Evolutionary conservation across 2,888 invertebrate species (phyloP).

Genomic region (Volucella inanis): DNA sequence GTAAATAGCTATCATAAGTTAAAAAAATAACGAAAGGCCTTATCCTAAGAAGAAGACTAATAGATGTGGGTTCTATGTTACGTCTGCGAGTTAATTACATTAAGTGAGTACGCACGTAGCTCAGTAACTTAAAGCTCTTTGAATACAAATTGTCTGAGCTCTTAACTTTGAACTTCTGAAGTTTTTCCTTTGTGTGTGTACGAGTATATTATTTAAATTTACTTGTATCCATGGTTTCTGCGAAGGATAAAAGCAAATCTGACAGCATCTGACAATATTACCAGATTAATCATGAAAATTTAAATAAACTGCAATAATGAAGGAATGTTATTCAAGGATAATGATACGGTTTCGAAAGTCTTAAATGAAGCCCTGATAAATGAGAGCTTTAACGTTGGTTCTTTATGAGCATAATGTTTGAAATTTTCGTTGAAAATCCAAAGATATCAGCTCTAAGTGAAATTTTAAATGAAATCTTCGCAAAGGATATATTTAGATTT

Average conservation of each 20-base stretch:
- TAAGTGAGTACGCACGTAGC: conserved; percentile 38
- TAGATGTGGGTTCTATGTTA: conserved; percentile 33
- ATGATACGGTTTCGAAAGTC: no score
- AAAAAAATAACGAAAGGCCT: conserved; percentile 24
- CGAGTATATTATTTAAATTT: conserved; percentile 5
- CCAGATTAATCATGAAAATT: no score
- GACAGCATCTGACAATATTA: no score
- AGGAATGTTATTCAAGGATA: no score
- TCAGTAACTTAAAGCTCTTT: not conserved
- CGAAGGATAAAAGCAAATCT: not conserved
- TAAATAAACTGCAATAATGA: no score
- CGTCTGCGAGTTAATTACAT: conserved; percentile 49
- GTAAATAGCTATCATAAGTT: not conserved
- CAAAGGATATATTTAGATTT: no score
- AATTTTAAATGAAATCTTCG: no score
- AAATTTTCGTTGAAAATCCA: no score
- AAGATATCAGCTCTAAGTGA: no score
- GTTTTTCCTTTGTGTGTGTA: conserved; percentile 10
- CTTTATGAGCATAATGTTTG: no score
- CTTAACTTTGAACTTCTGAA: conserved; percentile 7
- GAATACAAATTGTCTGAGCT: conserved; percentile 27
- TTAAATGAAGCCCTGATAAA: no score
- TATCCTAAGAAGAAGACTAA: conserved; percentile 53
- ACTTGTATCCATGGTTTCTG: not conserved
- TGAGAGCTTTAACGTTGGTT: no score